phyloP scores from a whole-genome alignment of 1,140 invertebrate genomes.

The Drosophila baimaii region DNA sequence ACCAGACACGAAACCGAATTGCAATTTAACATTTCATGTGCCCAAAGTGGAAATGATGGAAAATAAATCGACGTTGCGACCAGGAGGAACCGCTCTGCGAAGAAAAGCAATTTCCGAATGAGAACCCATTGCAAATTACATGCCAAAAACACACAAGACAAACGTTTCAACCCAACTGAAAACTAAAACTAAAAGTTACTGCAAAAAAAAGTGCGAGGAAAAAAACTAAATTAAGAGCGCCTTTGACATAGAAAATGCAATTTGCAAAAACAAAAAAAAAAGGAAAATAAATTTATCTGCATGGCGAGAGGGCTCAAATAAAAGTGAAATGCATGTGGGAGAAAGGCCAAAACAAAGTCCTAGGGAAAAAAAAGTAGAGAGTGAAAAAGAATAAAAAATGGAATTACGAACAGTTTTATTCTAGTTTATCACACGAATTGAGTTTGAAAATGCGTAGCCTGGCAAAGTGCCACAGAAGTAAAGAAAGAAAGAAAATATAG shows the following conservation, averaged over 20 bases:
- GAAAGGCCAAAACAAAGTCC: constrained; percentile 35
- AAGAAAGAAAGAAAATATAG: not conserved
- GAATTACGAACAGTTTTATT: constrained; percentile 76
- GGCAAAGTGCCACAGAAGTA: constrained; percentile 46
- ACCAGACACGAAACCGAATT: constrained; percentile 53
- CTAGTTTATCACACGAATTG: constrained; percentile 80
- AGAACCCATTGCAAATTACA: constrained; percentile 68
- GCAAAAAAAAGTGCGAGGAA: constrained; percentile 4
- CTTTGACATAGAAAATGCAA: constrained; percentile 79
- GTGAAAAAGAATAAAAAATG: constrained; percentile 34
- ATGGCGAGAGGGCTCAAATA: constrained; percentile 38
- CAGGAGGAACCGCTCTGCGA: constrained; percentile 11
- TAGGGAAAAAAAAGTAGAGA: constrained; percentile 37
- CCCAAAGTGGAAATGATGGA: constrained; percentile 44
- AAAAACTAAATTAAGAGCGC: constrained; percentile 77
- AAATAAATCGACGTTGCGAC: constrained; percentile 9
- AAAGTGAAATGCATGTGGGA: constrained; percentile 55
- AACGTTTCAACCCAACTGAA: constrained; percentile 33
- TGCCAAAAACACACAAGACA: constrained; percentile 74
- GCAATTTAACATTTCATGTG: constrained; percentile 29
- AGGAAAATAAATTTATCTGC: constrained; percentile 45
- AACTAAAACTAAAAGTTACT: constrained; percentile 45
- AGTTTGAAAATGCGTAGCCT: constrained; percentile 73
- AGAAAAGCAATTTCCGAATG: constrained; percentile 72
- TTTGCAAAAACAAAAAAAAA: constrained; percentile 53